Evolutionary conservation across 2,888 invertebrate genomes (phyloP).

Genomic region (Nemoura dubitans): DNA sequence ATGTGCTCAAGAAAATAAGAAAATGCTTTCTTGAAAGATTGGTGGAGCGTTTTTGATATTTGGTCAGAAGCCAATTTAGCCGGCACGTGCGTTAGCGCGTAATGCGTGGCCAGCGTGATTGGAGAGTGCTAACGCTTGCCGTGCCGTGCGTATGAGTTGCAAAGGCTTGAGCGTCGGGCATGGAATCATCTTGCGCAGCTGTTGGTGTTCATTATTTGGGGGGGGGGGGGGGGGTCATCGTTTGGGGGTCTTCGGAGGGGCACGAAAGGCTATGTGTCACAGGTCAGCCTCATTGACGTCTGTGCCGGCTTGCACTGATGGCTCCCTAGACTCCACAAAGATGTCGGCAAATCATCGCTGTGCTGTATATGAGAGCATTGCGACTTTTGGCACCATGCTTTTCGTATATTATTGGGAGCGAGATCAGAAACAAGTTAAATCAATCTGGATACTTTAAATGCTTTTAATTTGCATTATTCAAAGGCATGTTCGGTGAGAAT

Average conservation of each 20-base stretch:
- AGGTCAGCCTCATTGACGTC: conserved; percentile 47
- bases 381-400: neutral
- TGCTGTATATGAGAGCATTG: neutral
- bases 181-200: conserved; percentile 24
- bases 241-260: conserved; percentile 7
- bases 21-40: conserved; percentile 40
- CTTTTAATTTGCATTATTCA: too few species aligned
- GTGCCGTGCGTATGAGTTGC: neutral
- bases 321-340: neutral
- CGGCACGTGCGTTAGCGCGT: conserved; percentile 45
- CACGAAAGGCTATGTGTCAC: conserved; percentile 43
- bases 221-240: conserved; percentile 18
- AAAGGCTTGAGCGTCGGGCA: neutral
- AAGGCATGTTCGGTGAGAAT: too few species aligned
- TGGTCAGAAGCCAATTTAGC: conserved; percentile 49
- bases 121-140: neutral
- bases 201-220: conserved; percentile 35
- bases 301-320: conserved; percentile 41
- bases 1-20: conserved; percentile 34
- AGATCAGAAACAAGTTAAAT: too few species aligned
- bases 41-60: conserved; percentile 44
- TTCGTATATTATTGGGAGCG: neutral
- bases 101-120: neutral
- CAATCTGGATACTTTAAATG: too few species aligned
- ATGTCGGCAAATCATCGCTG: neutral